Base-by-base conservation (phyloP, 2,113 vertebrate genomes). In the Microcebus griseorufus region DNA sequence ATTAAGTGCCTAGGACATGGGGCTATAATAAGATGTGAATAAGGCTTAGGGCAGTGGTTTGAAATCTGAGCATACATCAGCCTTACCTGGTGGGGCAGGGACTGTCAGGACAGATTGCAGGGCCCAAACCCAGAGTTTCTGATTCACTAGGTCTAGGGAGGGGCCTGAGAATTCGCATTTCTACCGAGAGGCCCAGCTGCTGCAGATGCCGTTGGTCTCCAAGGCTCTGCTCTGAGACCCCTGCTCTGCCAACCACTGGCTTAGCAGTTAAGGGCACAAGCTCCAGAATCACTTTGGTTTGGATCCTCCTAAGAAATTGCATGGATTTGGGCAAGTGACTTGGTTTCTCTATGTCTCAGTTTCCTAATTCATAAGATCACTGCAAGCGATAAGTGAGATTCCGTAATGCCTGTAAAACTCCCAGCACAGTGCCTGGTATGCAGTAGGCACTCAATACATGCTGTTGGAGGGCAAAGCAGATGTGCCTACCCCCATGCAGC, bases 401-500 rank as follows among this genome's bases (percentile, higher is more conserved):
- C 53, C 17, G 0, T 9, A 25, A 22, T 9, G 2, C 18, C 25
- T 80, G 13, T 16, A 1, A 20, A 69, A n/a, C 6, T 20, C 9
- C 5, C 48, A 12, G 10, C 34, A 0, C 14, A 27, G 8, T 6
- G 2, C 32, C 79, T 39, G 5, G 27, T 5, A 0, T 2, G 9
- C 39, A 53, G 5, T 12, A 14, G 20, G 11, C 9, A 12, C 3
- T 5, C 12, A 0, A 0, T 34, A 5, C 13, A 0, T 10, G 51
- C 23, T 23, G 18, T 10, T 18, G 3, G 16, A 76, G 32, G 39
- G 23, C 22, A 39, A n/a, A 42, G 14, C 9, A 88, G 6, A 6
- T 37, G 18, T n/a, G 42, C 45, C 45, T 72, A 62, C 29, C 23
- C 1, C 0, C 12, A 17, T 1, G 18, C 64, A 9, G 51, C 37